Conservation (phyloP, 2,888 invertebrate genomes). For the Mesorhabditis spiculigera region DNA sequence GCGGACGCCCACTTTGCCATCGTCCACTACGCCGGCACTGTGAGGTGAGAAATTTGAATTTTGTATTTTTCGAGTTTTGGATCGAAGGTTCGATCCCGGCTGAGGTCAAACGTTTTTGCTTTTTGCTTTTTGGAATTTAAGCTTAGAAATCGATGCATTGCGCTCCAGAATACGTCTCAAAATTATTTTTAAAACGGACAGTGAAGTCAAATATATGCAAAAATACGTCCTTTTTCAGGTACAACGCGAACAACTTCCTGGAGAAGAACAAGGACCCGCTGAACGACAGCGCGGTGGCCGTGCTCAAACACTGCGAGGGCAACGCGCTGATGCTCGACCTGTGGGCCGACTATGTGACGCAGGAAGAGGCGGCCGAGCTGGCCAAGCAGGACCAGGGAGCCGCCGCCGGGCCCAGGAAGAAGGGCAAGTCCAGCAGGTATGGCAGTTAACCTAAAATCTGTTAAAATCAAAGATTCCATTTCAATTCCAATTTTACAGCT, state of each 20-base stretch:
- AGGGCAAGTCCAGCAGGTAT: conserved; percentile 19
- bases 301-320: conserved; percentile 55
- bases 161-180: too few species aligned
- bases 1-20: conserved; percentile 96
- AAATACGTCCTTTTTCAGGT: conserved; percentile 30
- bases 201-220: conserved; percentile 21
- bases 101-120: too few species aligned
- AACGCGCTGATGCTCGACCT: conserved; percentile 78
- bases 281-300: conserved; percentile 62
- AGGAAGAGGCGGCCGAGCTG: conserved; percentile 55
- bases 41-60: conserved; percentile 56
- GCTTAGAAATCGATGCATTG: too few species aligned
- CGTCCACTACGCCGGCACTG: conserved; percentile 97
- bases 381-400: conserved; percentile 44
- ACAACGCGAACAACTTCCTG: conserved; percentile 63
- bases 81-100: too few species aligned
- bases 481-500: conserved; percentile 26
- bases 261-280: conserved; percentile 66
- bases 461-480: too few species aligned
- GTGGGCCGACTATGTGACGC: conserved; percentile 57
- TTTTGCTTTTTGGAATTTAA: too few species aligned
- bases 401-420: conserved; percentile 43
- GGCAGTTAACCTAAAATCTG: conserved; percentile 28
- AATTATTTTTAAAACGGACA: too few species aligned
- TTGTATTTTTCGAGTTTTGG: conserved; percentile 63